Evolutionary conservation across 1,140 invertebrate species (phyloP).

Genomic region (Nymphalis io): DNA sequence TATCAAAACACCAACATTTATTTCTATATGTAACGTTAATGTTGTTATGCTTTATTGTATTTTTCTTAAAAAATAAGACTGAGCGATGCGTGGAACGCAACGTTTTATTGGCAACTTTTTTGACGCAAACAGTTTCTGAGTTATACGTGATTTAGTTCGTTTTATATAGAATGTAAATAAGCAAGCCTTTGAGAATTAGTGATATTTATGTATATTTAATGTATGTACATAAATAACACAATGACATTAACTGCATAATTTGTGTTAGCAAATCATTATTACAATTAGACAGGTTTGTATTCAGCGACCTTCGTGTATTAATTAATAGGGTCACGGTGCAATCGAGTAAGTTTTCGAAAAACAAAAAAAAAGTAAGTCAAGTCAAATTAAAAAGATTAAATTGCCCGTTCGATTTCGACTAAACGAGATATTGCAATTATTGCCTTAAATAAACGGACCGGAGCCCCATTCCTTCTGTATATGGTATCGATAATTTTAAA

Average conservation of each 20-base stretch:
- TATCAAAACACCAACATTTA: background rate
- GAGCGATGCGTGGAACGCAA: no score
- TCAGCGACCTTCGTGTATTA: background rate
- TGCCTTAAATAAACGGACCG: background rate
- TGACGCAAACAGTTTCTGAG: no score
- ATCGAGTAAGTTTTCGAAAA: background rate
- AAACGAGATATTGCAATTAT: background rate
- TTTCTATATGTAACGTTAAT: no score
- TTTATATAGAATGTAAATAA: no score
- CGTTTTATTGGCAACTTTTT: no score
- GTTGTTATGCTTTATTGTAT: no score
- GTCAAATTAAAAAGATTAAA: background rate
- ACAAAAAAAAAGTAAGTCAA: slow-evolving; percentile 4
- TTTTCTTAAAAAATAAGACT: no score
- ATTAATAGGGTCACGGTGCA: slow-evolving; percentile 6
- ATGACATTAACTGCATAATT: background rate
- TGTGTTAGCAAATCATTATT: background rate
- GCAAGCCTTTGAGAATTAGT: no score
- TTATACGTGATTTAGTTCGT: no score
- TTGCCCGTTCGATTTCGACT: background rate
- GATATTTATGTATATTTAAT: no score
- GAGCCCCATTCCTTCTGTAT: background rate
- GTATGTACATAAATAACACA: no score
- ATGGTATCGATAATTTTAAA: background rate
- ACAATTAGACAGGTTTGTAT: background rate